Evolutionary conservation across 2,888 invertebrate species (phyloP).

Genomic region (Drosophila greeni): DNA sequence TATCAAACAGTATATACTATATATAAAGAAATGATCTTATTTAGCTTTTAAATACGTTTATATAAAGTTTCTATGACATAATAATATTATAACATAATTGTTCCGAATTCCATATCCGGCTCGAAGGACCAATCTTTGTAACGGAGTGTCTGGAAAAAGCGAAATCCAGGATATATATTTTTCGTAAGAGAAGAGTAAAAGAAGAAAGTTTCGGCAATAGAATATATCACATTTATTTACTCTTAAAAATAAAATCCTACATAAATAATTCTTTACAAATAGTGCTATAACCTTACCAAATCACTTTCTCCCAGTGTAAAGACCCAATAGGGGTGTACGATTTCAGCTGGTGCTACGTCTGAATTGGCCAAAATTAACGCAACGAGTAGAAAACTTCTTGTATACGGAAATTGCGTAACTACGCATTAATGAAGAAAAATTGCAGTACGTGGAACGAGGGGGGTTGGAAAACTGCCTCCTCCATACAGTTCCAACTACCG

Average conservation of each 20-base stretch:
- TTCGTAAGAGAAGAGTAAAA: too few species aligned
- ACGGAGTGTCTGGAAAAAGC: background rate
- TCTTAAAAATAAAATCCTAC: too few species aligned
- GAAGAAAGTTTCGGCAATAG: too few species aligned
- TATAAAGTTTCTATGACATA: too few species aligned
- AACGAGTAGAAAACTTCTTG: constrained; percentile 53
- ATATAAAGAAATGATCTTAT: background rate
- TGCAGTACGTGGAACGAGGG: constrained; percentile 28
- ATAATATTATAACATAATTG: background rate
- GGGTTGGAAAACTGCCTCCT: constrained; percentile 11
- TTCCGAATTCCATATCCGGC: background rate
- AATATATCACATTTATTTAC: too few species aligned
- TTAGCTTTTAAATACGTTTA: too few species aligned
- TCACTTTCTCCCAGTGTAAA: background rate
- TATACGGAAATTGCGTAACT: constrained; percentile 71
- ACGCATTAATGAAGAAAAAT: constrained; percentile 73
- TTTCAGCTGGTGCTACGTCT: constrained; percentile 46
- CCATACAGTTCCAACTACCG: background rate
- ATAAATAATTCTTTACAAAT: too few species aligned
- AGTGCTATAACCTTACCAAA: too few species aligned
- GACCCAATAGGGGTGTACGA: constrained; percentile 20
- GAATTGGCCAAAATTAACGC: constrained; percentile 74
- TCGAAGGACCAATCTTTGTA: background rate
- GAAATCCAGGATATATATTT: too few species aligned
- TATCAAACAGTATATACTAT: too few species aligned